Conservation (phyloP, 2,113 vertebrate genomes). For the Peromyscus leucopus region DNA sequence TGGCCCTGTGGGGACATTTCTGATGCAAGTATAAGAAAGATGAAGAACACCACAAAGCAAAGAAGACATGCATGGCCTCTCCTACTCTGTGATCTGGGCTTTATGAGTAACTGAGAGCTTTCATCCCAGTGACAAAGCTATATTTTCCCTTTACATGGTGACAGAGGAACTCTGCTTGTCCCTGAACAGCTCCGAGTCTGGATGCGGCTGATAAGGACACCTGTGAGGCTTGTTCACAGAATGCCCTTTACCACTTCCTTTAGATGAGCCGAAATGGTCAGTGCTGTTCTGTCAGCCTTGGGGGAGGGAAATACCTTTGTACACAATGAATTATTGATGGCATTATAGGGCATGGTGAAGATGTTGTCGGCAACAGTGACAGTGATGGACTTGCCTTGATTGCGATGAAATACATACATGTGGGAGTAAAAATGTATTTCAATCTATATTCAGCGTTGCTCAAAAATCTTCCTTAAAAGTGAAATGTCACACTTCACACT, state of each 20-base stretch:
- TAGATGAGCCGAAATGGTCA: background rate
- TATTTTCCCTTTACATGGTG: background rate
- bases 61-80: background rate
- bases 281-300: background rate
- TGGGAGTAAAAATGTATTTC: background rate
- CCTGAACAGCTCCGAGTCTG: background rate
- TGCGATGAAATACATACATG: background rate
- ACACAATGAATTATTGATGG: background rate
- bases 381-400: background rate
- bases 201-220: background rate
- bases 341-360: background rate
- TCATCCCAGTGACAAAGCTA: background rate
- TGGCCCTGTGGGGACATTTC: background rate
- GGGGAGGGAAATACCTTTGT: background rate
- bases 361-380: background rate
- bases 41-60: background rate
- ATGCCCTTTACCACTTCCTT: background rate
- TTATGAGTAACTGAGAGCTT: background rate
- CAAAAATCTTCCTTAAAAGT: slow-evolving; percentile 32
- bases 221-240: background rate
- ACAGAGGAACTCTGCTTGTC: background rate
- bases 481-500: background rate
- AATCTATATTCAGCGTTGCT: slow-evolving; percentile 18
- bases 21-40: background rate
- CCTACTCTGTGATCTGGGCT: background rate